Percentiles rank a stretch among this genome's conserved stretches.
phyloP scores from a whole-genome alignment of 1,140 invertebrate genomes.

The Octopus bimaculoides region DNA sequence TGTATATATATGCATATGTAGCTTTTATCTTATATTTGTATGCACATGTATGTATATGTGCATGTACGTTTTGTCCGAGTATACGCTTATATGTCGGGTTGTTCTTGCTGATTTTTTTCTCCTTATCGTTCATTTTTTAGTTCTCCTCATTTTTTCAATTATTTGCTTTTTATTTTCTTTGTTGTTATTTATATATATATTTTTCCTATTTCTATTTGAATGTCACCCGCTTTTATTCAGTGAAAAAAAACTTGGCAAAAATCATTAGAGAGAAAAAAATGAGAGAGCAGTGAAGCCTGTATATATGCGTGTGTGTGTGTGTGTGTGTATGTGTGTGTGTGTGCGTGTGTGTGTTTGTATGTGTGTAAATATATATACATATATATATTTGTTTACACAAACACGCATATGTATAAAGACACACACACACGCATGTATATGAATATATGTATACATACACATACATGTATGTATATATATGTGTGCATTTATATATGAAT shows the following conservation, averaged over 20 bases:
- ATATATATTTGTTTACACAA: background rate
- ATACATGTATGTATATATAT: background rate
- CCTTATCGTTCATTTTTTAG: too few relatives aligned
- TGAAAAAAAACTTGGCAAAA: too few relatives aligned
- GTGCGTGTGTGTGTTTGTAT: background rate
- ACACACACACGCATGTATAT: background rate
- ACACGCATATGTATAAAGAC: background rate
- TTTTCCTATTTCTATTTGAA: too few relatives aligned
- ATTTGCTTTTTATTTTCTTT: too few relatives aligned
- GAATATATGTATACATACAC: background rate
- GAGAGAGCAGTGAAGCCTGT: background rate
- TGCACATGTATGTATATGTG: background rate
- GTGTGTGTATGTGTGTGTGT: background rate
- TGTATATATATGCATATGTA: background rate
- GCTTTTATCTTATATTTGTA: background rate
- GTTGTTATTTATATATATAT: too few relatives aligned
- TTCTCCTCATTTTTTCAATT: too few relatives aligned
- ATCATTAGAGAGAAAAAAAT: too few relatives aligned
- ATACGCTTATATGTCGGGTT: background rate
- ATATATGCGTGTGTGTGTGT: background rate
- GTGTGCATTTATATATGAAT: background rate
- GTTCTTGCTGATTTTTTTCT: background rate
- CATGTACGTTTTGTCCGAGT: background rate
- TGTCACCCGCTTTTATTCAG: too few relatives aligned
- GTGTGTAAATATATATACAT: background rate